Conservation (phyloP, 2,888 invertebrate species). For the Drosophila mercatorum region DNA sequence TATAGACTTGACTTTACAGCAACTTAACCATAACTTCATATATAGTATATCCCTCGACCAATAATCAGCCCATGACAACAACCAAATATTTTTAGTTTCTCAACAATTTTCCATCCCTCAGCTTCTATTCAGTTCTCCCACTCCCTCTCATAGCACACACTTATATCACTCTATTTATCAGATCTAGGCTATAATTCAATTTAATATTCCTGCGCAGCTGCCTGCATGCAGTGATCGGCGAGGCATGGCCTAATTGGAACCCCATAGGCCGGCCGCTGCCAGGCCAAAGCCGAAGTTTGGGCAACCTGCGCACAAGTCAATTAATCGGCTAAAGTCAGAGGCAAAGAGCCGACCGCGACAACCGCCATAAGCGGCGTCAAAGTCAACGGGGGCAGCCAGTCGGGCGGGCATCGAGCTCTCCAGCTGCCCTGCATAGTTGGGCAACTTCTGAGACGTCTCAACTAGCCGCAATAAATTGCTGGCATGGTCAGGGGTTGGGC, state of each 20-base stretch:
- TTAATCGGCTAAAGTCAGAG: conserved; percentile 71
- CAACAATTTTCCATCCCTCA: background rate
- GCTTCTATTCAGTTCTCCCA: too few species aligned
- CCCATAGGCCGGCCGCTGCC: conserved; percentile 50
- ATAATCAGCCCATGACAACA: too few species aligned
- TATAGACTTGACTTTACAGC: too few species aligned
- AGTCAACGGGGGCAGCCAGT: conserved; percentile 53
- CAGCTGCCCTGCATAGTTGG: conserved; percentile 8
- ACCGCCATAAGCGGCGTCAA: conserved; percentile 78
- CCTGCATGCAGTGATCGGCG: conserved; percentile 12
- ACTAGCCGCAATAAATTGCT: conserved; percentile 67
- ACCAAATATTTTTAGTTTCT: too few species aligned
- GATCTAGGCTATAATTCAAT: background rate
- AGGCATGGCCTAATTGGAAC: conserved; percentile 62
- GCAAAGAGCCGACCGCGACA: conserved; percentile 57
- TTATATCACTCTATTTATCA: background rate
- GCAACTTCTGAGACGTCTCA: conserved; percentile 66
- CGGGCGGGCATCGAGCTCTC: conserved; percentile 8
- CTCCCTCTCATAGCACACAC: background rate
- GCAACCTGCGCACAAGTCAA: conserved; percentile 57
- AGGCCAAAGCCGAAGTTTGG: background rate
- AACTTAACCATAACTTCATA: too few species aligned
- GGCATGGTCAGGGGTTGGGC: conserved; percentile 18
- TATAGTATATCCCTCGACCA: too few species aligned
- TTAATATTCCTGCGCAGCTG: conserved; percentile 12